Evolutionary conservation across 2,888 invertebrate species (phyloP), one percentile per base, ranked within the genome.

Genomic region (Papilio elwesi): DNA sequence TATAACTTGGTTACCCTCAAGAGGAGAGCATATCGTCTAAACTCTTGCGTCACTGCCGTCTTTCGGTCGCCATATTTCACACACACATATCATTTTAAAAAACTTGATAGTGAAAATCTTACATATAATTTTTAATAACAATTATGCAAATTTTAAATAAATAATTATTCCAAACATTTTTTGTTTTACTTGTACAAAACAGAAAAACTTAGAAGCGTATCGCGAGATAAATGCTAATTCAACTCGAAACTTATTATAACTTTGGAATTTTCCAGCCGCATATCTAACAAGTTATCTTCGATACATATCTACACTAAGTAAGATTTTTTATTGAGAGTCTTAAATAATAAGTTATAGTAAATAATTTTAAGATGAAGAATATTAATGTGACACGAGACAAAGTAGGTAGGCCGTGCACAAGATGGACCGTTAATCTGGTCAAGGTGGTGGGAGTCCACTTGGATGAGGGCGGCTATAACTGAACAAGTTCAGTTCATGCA

Each of bases 211-310:
- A 49, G n/a, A 68, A 73, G 49, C 72, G 68, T 72, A 72, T 64
- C 68, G 64, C 57, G 47, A 65, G 57, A 52, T 68, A 52, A 51
- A 73, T 73, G 73, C 64, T 69, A 73, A 73, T 73, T 68, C 64
- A 69, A 73, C 63, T 51, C 51, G 69, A 73, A 73, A 73, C 73
- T 73, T 73, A 69, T 73, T 73, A 73, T 65, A 73, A 73, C 73
- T 73, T 73, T 73, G 51, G 36, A 65, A 69, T 69, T 73, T 69
- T 73, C 64, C 47, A 43, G n/a, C 57, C 73, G 69, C 68, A 63
- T 69, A 69, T 73, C 65, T 65, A 13, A 65, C 48, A 69, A 69
- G 68, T 69, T 59, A 64, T 59, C 48, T 68, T 68, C 55, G 55
- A 72, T 65, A 26, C 63, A 69, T 47, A 59, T 69, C 43, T 15